Percentiles rank a stretch among this genome's conserved stretches.
phyloP scores from a whole-genome alignment of 1,140 invertebrate species.

The Drosophila micromelanica region DNA sequence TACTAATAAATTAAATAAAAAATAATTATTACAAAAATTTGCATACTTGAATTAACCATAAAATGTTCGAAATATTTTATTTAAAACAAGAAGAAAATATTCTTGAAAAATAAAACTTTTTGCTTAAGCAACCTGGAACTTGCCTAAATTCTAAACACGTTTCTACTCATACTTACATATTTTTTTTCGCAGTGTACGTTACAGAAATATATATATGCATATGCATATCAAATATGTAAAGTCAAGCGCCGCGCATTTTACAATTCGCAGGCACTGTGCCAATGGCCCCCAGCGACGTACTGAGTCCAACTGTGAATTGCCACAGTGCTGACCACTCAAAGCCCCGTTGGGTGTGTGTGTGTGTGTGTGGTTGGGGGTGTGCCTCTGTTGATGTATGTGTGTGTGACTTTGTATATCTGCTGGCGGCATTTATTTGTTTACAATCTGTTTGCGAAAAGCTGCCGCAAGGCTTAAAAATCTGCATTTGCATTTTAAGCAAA shows the following conservation, averaged over 20 bases:
- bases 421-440: constrained; percentile 77
- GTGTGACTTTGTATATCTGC: constrained; percentile 40
- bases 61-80: too few relatives aligned
- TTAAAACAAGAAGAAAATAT: too few relatives aligned
- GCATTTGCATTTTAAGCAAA: constrained; percentile 65
- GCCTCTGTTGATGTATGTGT: constrained; percentile 13
- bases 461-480: constrained; percentile 75
- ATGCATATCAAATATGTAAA: constrained; percentile 40
- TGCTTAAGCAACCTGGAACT: too few relatives aligned
- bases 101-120: too few relatives aligned
- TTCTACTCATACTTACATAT: too few relatives aligned
- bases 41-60: too few relatives aligned
- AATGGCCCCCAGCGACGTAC: constrained; percentile 24
- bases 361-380: constrained; percentile 19
- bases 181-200: neutral
- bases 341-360: constrained; percentile 19
- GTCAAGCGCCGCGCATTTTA: constrained; percentile 24
- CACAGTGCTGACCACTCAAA: constrained; percentile 58
- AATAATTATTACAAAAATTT: too few relatives aligned
- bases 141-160: too few relatives aligned
- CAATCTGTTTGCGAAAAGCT: constrained; percentile 76
- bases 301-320: constrained; percentile 41
- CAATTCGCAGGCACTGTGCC: constrained; percentile 28
- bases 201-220: constrained; percentile 22
- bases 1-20: too few relatives aligned